Evolutionary conservation across 2,113 vertebrate genomes (phyloP).

Genomic region (Nothocercus julius): DNA sequence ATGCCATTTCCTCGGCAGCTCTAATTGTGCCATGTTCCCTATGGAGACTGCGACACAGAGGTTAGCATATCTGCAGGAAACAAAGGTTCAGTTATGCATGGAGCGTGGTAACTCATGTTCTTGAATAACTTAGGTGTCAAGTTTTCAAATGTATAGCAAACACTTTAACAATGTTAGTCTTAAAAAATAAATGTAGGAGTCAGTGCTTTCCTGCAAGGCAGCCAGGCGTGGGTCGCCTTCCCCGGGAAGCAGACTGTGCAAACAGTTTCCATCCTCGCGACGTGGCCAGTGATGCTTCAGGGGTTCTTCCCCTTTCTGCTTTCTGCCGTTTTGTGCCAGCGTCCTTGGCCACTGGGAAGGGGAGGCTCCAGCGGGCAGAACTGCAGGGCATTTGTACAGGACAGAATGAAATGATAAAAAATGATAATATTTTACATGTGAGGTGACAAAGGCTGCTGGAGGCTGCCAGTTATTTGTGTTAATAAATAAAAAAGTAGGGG

Average conservation of each 20-base stretch:
- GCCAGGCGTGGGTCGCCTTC: not conserved
- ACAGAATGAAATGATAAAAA: not conserved
- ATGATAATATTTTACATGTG: not conserved
- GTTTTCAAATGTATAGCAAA: not conserved
- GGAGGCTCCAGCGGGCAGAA: not conserved
- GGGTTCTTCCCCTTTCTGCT: not conserved
- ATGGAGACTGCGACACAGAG: fast-evolving
- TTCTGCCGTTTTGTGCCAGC: not conserved
- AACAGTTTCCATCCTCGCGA: not conserved
- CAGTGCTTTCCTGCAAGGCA: not conserved
- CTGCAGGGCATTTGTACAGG: not conserved
- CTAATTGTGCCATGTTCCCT: not conserved
- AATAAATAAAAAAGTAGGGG: not conserved
- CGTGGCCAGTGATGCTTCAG: not conserved
- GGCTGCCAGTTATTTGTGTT: not conserved
- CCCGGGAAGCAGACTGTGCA: not conserved
- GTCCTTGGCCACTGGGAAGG: not conserved
- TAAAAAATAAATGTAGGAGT: not conserved
- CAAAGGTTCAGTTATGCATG: no score
- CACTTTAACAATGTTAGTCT: not conserved
- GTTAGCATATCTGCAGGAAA: not conserved
- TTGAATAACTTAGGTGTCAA: not conserved
- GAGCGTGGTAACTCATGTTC: not conserved
- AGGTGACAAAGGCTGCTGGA: not conserved
- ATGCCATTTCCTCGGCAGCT: not conserved